Conservation (phyloP, 2,888 invertebrate species). For the Archaeoteleia sp. region DNA sequence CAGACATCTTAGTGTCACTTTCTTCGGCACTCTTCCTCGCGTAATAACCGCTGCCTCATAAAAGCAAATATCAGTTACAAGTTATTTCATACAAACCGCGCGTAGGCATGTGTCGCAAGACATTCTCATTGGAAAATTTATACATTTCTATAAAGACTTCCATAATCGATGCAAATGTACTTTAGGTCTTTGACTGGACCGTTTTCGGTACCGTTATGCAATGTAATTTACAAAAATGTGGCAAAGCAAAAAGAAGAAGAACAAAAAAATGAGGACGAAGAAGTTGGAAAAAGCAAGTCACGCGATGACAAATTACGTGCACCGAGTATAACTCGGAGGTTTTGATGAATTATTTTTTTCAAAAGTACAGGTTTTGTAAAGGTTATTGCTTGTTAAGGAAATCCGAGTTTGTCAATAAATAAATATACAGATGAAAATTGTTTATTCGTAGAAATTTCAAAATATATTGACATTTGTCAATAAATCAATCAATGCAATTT, state of each 20-base stretch:
- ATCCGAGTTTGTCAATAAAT: too few relatives aligned
- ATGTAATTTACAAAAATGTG: constrained; percentile 55
- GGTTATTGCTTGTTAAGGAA: too few relatives aligned
- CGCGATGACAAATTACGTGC: constrained; percentile 41
- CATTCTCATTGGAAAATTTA: constrained; percentile 37
- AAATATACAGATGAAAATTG: too few relatives aligned
- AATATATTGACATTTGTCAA: too few relatives aligned
- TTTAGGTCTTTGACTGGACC: constrained; percentile 54
- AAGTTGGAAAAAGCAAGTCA: constrained; percentile 42
- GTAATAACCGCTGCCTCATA: constrained; percentile 37
- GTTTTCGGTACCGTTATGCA: constrained; percentile 55
- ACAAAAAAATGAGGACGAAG: constrained; percentile 9
- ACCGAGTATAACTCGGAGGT: too few relatives aligned
- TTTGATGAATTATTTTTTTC: constrained; percentile 27
- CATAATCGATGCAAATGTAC: constrained; percentile 45
- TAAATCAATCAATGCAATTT: too few relatives aligned
- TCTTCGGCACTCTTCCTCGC: constrained; percentile 41
- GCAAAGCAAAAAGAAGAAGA: constrained; percentile 19
- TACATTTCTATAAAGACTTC: constrained; percentile 37
- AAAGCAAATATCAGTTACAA: constrained; percentile 46
- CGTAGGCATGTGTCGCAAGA: constrained; percentile 22
- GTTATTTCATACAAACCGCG: constrained; percentile 39
- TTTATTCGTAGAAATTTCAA: too few relatives aligned
- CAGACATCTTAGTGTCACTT: constrained; percentile 44
- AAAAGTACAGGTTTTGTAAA: too few relatives aligned